Percentiles rank a stretch among this genome's conserved stretches.
Evolutionary conservation across 92 coral and sea anemone genomes (phyloP).

Genomic region (Chrysogorgia sp.): DNA sequence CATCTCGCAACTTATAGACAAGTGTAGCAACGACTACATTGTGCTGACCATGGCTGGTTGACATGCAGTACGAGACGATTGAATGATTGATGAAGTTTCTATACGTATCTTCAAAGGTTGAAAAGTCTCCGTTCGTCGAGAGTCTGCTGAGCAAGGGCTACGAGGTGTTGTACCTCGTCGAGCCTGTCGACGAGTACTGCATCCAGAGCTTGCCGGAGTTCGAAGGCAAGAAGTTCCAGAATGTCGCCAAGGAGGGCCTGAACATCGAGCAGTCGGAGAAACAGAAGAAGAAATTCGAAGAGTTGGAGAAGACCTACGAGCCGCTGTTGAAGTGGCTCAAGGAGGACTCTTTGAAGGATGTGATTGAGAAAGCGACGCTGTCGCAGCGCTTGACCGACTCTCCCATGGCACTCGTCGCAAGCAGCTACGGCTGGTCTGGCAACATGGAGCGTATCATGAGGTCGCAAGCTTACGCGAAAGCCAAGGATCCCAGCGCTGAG

Average conservation of each 20-base stretch:
- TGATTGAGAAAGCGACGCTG: slow-evolving; percentile 93
- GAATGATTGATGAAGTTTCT: background rate
- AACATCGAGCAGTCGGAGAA: slow-evolving; percentile 90
- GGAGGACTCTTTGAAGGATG: slow-evolving; percentile 92
- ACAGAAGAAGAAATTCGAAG: slow-evolving; percentile 90
- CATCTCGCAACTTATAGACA: too few relatives aligned
- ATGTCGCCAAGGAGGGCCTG: slow-evolving; percentile 97
- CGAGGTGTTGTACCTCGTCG: slow-evolving; percentile 88
- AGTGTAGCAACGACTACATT: too few relatives aligned
- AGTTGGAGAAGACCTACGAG: slow-evolving; percentile 89
- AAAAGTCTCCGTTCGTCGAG: slow-evolving; percentile 95
- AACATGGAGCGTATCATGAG: slow-evolving; percentile 99
- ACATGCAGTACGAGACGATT: too few relatives aligned
- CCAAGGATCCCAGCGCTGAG: slow-evolving; percentile 88
- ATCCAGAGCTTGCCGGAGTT: slow-evolving; percentile 98
- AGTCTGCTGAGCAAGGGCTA: slow-evolving; percentile 91
- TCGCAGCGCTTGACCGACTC: slow-evolving; percentile 93
- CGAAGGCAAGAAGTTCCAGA: slow-evolving; percentile 99
- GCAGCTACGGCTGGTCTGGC: slow-evolving; percentile 99
- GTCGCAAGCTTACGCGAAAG: slow-evolving; percentile 97
- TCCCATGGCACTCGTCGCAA: slow-evolving; percentile 98
- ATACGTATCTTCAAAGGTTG: slow-evolving; percentile 65
- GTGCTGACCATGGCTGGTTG: too few relatives aligned
- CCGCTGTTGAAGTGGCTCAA: slow-evolving; percentile 97
- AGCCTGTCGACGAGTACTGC: slow-evolving; percentile 98